Base-by-base conservation (phyloP, 2,888 invertebrate species). In the Ichneumoninae sp. region DNA sequence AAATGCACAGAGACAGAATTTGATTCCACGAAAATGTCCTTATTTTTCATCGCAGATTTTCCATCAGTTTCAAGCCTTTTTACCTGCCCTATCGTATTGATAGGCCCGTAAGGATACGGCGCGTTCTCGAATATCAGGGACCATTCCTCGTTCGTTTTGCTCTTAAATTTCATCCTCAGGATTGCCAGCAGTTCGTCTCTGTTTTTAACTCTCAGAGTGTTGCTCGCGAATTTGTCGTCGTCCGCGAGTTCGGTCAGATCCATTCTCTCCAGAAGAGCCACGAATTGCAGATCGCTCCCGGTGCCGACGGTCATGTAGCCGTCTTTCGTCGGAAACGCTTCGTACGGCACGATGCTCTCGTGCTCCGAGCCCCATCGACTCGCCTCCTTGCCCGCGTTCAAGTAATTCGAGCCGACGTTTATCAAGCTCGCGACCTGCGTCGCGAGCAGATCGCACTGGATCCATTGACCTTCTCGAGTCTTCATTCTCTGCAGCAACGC, bases 341-440 rank as follows among this genome's bases (percentile, higher is more conserved):
- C 97, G 92, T 99, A 99, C 0, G 99, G 99, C 0, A 99, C 99
- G 83, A 99, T 96, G 92, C 98, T 98, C 83, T 96, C 97, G 93
- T 99, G 99, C 0, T 97, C 97, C 0, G 98, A 98, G n/a, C 99
- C 99, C 96, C 97, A 97, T 73, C 98, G 95, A 81, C 95, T 94
- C 0, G 97, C 97, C 90, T 98, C 97, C 33, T 95, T 95, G 0
- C 96, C 97, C 68, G 96, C 96, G 93, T 99, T 99, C 40, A 99
- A 94, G 93, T 97, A 99, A 94, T 98, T 98, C 0, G 97, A 97
- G 0, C 96, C 98, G 13, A 99, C 95, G 92, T 99, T 98, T 30
- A 98, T 97, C 92, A 99, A 95, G 90, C 96, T 96, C 0, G 98
- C 96, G 50, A 99, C 95, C 95, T 99, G 98, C 0, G 99, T 98